Percentiles rank a stretch among this genome's conserved stretches.
Conservation (phyloP, 2,797 vertebrate genomes). For the Coreius guichenoti region DNA sequence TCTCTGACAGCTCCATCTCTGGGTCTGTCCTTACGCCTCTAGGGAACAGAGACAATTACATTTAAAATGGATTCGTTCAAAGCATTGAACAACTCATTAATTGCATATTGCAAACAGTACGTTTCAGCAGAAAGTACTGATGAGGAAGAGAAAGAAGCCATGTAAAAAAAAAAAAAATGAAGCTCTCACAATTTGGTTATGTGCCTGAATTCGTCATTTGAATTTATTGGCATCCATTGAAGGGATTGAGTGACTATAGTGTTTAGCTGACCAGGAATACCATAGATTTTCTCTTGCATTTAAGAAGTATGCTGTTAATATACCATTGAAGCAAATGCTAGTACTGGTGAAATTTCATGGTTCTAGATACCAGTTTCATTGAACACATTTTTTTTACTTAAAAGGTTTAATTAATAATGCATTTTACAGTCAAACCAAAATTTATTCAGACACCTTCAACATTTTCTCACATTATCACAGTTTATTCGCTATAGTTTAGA, state of each 20-base stretch:
- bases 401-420: background rate
- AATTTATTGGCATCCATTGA: conserved; percentile 43
- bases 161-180: conserved; percentile 35
- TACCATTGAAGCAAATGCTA: background rate
- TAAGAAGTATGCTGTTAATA: background rate
- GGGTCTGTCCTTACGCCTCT: conserved; percentile 62
- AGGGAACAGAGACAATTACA: conserved; percentile 80
- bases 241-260: conserved; percentile 23
- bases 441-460: too few relatives aligned
- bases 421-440: too few relatives aligned
- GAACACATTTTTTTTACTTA: background rate
- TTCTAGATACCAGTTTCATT: background rate
- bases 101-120: conserved; percentile 81
- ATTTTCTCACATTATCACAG: too few relatives aligned
- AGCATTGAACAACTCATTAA: conserved; percentile 85
- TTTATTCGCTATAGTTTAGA: too few relatives aligned
- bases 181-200: conserved; percentile 53
- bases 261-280: conserved; percentile 27
- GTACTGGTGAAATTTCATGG: background rate
- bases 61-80: conserved; percentile 81
- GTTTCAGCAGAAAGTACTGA: conserved; percentile 82
- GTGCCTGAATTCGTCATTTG: conserved; percentile 58
- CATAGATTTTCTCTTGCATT: background rate
- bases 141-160: conserved; percentile 76
- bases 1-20: conserved; percentile 66